Evolutionary conservation across 2,797 vertebrate genomes (phyloP).

Genomic region (Oreortyx pictus): DNA sequence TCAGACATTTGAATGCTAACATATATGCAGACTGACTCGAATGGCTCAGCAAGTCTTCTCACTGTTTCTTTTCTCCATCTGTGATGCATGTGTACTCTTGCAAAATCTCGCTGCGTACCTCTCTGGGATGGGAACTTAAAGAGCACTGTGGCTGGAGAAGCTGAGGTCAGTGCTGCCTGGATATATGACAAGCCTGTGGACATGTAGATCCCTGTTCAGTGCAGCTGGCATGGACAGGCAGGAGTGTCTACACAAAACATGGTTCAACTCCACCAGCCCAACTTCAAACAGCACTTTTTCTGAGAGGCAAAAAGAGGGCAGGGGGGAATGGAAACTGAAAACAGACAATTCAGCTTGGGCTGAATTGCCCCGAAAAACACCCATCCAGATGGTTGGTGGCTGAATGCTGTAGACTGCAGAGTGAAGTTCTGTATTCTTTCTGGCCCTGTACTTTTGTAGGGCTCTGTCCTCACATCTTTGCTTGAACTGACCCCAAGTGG

Average conservation of each 20-base stretch:
- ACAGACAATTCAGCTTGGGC: not conserved
- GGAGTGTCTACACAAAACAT: not conserved
- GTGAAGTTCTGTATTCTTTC: not conserved
- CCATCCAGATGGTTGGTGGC: not conserved
- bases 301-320: not conserved
- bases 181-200: not conserved
- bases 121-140: constrained; percentile 22
- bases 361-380: not conserved
- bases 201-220: not conserved
- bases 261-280: not conserved
- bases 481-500: not conserved
- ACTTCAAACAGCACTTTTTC: not conserved
- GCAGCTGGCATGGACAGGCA: not conserved
- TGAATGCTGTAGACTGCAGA: not conserved
- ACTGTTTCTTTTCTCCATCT: constrained; percentile 53
- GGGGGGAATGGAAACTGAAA: not conserved
- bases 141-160: constrained; percentile 51
- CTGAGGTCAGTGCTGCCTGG: constrained; percentile 32
- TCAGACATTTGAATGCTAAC: constrained; percentile 1
- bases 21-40: constrained; percentile 19
- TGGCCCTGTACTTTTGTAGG: not conserved
- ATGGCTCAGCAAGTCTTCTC: constrained; percentile 47
- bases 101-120: not conserved
- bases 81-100: constrained; percentile 49
- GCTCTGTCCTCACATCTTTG: not conserved